Evolutionary conservation across 35 echinoderm and acorn worm genomes (phyloP).

Genomic region (Acanthaster planci): DNA sequence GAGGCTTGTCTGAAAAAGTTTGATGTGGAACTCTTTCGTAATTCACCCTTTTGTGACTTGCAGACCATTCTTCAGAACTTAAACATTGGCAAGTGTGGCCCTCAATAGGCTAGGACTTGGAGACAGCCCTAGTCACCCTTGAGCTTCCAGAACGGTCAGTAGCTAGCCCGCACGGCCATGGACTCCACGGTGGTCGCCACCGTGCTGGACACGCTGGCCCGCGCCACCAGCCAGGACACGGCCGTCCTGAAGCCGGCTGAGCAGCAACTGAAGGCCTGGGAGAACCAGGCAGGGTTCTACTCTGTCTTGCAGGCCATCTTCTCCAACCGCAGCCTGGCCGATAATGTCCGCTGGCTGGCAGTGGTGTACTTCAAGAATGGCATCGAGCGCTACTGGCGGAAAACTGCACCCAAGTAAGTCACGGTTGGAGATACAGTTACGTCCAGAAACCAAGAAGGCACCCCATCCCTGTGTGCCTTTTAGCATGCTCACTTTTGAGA

Average conservation of each 20-base stretch:
- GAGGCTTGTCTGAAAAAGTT: no score
- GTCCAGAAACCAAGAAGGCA: no score
- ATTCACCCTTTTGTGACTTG: no score
- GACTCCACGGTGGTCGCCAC: conserved; percentile 39
- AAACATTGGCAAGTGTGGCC: no score
- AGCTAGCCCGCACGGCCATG: no score
- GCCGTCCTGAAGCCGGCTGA: conserved; percentile 89
- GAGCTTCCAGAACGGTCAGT: no score
- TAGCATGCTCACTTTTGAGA: no score
- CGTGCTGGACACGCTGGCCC: conserved; percentile 74
- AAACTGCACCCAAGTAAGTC: conserved; percentile 87
- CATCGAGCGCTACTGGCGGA: conserved; percentile 94
- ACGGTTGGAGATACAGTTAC: not conserved
- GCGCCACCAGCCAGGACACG: conserved; percentile 88
- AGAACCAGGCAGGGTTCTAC: conserved; percentile 93
- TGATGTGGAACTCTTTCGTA: no score
- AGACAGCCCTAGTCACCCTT: no score
- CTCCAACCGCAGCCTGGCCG: conserved; percentile 79
- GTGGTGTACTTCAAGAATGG: conserved; percentile 98
- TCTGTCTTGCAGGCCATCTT: conserved; percentile 80
- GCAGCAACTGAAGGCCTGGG: conserved; percentile 92
- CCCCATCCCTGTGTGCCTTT: no score
- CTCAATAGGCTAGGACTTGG: no score
- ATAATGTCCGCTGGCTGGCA: conserved; percentile 93
- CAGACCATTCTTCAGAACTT: no score